Conservation (phyloP, 2,113 vertebrate genomes). For the Corythoichthys intestinalis region DNA sequence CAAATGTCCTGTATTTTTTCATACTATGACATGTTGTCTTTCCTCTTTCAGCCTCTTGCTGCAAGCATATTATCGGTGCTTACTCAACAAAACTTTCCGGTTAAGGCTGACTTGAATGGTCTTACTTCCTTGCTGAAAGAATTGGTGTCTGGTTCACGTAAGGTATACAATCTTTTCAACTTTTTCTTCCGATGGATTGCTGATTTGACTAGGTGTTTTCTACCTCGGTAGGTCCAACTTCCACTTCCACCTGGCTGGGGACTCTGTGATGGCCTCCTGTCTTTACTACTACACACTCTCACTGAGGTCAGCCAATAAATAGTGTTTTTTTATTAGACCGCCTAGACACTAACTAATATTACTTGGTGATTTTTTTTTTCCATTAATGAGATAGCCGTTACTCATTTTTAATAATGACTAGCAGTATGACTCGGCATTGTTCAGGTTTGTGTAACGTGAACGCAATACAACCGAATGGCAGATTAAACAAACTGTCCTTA, state of each 20-base stretch:
- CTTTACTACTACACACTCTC: constrained; percentile 61
- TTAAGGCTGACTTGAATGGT: constrained; percentile 49
- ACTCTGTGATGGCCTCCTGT: constrained; percentile 68
- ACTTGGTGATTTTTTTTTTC: too few species aligned
- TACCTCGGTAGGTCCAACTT: constrained; percentile 20
- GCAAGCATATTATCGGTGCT: constrained; percentile 66
- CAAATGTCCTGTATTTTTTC: not conserved
- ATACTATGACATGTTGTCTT: constrained; percentile 10
- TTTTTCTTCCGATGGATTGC: not conserved
- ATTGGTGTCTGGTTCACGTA: constrained; percentile 33
- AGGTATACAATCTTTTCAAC: constrained; percentile 46
- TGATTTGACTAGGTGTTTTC: not conserved
- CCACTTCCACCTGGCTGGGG: constrained; percentile 62
- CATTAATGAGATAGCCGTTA: too few species aligned
- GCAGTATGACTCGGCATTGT: not conserved
- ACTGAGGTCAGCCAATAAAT: constrained; percentile 55
- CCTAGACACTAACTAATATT: not conserved
- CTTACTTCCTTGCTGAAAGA: constrained; percentile 48
- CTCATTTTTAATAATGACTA: not conserved
- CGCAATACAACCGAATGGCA: too few species aligned
- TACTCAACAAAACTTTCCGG: constrained; percentile 36
- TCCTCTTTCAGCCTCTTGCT: constrained; percentile 55
- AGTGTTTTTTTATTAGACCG: not conserved
- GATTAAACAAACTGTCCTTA: too few species aligned
- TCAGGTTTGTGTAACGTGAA: too few species aligned